phyloP scores from a whole-genome alignment of 2,797 vertebrate species.

The Moxostoma hubbsi region DNA sequence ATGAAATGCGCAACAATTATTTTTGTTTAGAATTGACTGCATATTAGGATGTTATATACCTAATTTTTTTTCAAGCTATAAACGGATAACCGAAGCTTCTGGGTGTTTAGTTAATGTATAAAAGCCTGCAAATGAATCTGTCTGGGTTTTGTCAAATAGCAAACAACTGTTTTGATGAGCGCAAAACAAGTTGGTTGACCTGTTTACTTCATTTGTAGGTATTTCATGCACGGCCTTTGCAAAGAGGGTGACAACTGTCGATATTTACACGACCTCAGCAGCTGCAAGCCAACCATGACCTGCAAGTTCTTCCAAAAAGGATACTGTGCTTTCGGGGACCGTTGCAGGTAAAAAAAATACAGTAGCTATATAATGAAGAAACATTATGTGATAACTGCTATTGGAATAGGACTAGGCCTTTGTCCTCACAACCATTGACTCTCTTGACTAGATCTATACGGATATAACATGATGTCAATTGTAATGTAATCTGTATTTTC shows the following conservation, averaged over 20 bases:
- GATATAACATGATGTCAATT: neutral
- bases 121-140: neutral
- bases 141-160: neutral
- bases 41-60: neutral
- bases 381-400: too few relatives aligned
- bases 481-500: conserved; percentile 27
- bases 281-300: conserved; percentile 87
- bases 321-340: conserved; percentile 94
- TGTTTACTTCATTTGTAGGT: conserved; percentile 73
- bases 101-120: neutral
- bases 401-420: neutral
- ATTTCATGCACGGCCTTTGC: conserved; percentile 98
- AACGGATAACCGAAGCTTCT: neutral
- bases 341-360: conserved; percentile 84
- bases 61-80: neutral
- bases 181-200: too few relatives aligned
- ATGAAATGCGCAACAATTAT: neutral
- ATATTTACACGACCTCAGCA: conserved; percentile 93
- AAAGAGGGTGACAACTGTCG: conserved; percentile 97
- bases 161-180: neutral
- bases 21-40: too few relatives aligned
- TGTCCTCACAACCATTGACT: neutral
- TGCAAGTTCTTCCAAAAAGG: conserved; percentile 98
- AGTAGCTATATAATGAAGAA: neutral
- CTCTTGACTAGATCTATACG: neutral